Conservation (phyloP, 2,797 vertebrate genomes). For the Adelosebastes latens region DNA sequence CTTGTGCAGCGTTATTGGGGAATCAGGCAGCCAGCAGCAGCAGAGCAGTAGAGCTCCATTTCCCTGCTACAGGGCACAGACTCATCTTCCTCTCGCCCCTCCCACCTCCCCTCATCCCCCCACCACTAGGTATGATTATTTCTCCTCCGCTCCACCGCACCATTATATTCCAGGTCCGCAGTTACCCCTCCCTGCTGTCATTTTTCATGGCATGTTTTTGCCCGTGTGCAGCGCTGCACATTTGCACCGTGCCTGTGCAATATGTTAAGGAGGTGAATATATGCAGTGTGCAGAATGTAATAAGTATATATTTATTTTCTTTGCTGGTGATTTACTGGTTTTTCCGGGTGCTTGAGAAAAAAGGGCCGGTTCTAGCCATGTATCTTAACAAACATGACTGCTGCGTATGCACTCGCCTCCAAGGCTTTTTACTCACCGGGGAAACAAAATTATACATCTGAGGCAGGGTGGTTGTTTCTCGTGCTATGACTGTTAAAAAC, state of each 20-base stretch:
- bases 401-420: conserved; percentile 77
- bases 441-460: conserved; percentile 81
- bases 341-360: conserved; percentile 70
- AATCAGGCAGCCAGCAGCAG: conserved; percentile 68
- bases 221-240: conserved; percentile 74
- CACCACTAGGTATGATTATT: conserved; percentile 82
- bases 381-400: conserved; percentile 82
- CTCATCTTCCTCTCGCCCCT: conserved; percentile 74
- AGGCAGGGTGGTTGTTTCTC: conserved; percentile 72
- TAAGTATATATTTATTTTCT: conserved; percentile 85
- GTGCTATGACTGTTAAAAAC: conserved; percentile 72
- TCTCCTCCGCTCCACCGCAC: conserved; percentile 76
- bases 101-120: conserved; percentile 63
- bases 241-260: conserved; percentile 75
- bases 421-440: conserved; percentile 76
- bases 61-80: conserved; percentile 76
- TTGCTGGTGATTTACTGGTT: conserved; percentile 79
- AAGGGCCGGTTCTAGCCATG: conserved; percentile 66
- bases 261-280: conserved; percentile 83
- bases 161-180: conserved; percentile 80
- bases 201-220: conserved; percentile 83
- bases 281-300: conserved; percentile 81
- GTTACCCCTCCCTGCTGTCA: conserved; percentile 80
- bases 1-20: conserved; percentile 65
- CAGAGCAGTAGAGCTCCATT: conserved; percentile 76